phyloP scores from a whole-genome alignment of 92 coral and sea anemone species.

The Siderastrea siderea region DNA sequence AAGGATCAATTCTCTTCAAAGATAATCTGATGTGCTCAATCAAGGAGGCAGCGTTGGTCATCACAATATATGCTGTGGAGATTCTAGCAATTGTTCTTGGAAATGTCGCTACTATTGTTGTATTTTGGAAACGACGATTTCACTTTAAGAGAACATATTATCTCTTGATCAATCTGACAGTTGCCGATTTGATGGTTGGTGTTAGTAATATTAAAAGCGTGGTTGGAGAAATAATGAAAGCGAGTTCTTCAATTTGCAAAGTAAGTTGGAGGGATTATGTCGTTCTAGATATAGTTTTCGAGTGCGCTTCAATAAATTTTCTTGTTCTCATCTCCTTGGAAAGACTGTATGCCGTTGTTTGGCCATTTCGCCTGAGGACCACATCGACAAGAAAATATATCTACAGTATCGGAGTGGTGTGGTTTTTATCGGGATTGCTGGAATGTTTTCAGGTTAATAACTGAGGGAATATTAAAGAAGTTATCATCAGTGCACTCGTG shows the following conservation, averaged over 20 bases:
- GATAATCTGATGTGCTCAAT: background rate
- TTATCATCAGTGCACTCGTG: background rate
- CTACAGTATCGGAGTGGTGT: background rate
- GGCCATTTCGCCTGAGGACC: background rate
- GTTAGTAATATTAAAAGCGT: constrained; percentile 3
- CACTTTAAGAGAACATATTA: constrained; percentile 10
- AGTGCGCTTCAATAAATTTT: constrained; percentile 4
- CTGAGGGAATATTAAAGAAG: background rate
- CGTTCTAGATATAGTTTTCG: background rate
- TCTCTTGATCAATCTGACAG: constrained; percentile 28
- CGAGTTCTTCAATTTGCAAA: background rate
- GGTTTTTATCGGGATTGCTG: background rate
- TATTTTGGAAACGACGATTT: constrained; percentile 24
- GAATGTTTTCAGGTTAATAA: background rate
- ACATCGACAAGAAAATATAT: background rate
- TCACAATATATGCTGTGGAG: background rate
- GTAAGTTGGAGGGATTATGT: background rate
- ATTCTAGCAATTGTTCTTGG: constrained; percentile 18
- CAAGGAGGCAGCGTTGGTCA: background rate
- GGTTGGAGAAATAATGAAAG: background rate
- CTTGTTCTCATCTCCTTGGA: constrained; percentile 15
- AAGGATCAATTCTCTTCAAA: too few species aligned
- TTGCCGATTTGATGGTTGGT: constrained; percentile 33
- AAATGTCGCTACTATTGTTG: constrained; percentile 17
- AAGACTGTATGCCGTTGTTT: constrained; percentile 2